phyloP scores from a whole-genome alignment of 2,113 vertebrate genomes.

The Ellobius talpinus region DNA sequence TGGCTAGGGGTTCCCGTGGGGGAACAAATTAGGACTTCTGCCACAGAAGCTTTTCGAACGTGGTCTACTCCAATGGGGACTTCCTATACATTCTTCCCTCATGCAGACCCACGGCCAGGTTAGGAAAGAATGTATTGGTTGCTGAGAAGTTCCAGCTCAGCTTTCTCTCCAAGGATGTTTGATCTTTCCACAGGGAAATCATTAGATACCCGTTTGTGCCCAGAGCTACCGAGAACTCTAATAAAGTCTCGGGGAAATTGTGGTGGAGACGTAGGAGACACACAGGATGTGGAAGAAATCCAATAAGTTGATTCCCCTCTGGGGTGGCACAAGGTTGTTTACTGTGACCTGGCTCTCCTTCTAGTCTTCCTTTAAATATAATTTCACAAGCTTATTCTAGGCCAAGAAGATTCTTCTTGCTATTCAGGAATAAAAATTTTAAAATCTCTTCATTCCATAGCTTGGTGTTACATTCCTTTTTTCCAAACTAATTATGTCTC shows the following conservation, averaged over 20 bases:
- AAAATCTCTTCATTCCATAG: background rate
- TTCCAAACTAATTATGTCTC: background rate
- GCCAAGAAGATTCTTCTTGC: constrained; percentile 44
- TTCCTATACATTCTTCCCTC: constrained; percentile 6
- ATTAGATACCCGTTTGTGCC: constrained; percentile 55
- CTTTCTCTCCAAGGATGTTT: constrained; percentile 62
- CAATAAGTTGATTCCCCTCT: constrained; percentile 60
- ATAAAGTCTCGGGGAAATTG: constrained; percentile 65
- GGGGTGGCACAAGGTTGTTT: constrained; percentile 53
- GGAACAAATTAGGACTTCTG: background rate
- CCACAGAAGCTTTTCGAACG: constrained; percentile 29
- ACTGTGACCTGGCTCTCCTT: constrained; percentile 27
- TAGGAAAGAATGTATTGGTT: constrained; percentile 24
- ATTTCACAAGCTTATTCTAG: constrained; percentile 61
- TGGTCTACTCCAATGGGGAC: background rate
- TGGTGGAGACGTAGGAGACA: constrained; percentile 30
- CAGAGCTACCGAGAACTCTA: constrained; percentile 61
- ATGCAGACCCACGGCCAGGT: background rate
- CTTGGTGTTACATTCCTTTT: background rate
- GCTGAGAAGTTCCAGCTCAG: constrained; percentile 49
- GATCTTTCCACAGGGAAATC: constrained; percentile 68
- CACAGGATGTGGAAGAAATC: constrained; percentile 57
- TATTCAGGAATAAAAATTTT: background rate
- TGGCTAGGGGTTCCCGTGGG: background rate
- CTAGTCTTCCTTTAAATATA: constrained; percentile 52